phyloP scores from a whole-genome alignment of 2,888 invertebrate species.

The Deroplatys truncata region DNA sequence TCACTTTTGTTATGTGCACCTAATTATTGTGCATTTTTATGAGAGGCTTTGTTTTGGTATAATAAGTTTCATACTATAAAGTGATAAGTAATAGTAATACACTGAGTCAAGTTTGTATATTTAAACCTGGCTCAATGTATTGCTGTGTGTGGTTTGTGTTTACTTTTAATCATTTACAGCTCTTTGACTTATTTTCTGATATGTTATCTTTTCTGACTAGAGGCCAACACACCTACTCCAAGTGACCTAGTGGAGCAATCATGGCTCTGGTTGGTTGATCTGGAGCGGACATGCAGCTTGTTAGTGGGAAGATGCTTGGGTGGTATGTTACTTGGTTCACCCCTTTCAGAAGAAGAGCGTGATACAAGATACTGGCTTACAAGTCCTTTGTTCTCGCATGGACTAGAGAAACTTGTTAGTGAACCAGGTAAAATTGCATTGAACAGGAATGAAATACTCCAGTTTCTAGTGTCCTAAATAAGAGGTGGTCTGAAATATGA shows the following conservation, averaged over 20 bases:
- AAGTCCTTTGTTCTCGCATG: conserved; percentile 44
- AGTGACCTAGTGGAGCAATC: conserved; percentile 46
- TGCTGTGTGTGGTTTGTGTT: too few relatives aligned
- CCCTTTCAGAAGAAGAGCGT: conserved; percentile 45
- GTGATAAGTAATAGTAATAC: too few relatives aligned
- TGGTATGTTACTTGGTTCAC: conserved; percentile 51
- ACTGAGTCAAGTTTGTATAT: too few relatives aligned
- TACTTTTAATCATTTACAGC: not conserved
- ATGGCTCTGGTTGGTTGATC: conserved; percentile 57
- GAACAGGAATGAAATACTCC: not conserved
- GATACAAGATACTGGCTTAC: conserved; percentile 47
- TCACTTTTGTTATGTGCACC: too few relatives aligned
- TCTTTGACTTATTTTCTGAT: not conserved
- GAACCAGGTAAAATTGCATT: conserved; percentile 8
- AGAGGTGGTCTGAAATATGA: not conserved
- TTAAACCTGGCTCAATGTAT: too few relatives aligned
- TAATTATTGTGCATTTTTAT: too few relatives aligned
- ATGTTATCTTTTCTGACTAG: not conserved
- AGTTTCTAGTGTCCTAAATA: not conserved
- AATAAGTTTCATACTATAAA: too few relatives aligned
- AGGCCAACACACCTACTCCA: conserved; percentile 49
- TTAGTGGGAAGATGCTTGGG: conserved; percentile 57
- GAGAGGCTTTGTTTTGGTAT: too few relatives aligned
- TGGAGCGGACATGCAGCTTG: conserved; percentile 56
- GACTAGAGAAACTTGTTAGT: conserved; percentile 36